Base-by-base conservation (phyloP, 2,797 vertebrate genomes). In the Echeneis naucrates region DNA sequence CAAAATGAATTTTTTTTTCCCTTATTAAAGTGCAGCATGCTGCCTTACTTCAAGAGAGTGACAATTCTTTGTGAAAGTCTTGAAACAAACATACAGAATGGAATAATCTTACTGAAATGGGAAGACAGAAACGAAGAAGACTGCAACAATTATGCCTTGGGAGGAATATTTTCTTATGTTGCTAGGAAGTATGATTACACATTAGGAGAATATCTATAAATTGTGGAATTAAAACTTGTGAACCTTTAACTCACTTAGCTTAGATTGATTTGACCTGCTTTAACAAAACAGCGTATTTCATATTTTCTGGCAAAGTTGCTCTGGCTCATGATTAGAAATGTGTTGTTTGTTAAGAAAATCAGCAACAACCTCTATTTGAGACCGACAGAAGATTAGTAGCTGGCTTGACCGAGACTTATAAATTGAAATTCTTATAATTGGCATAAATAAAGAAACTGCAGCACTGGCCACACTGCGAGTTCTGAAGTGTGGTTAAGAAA, bases 381-480 rank as follows among this genome's bases (percentile, higher is more conserved):
- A 62, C 30, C 55, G 75, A 68, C 30, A 42, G 35, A 51, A 55
- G 30, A 69, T 57, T 27, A 40, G 47, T 53, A 67, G 38, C 77
- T 69, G 54, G 55, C 27, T 35, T 58, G 23, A 64, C 21, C 54
- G 38, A 57, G 23, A 62, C 5, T 14, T 8, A 16, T 21, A 54
- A n/a, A 61, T 21, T 69, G 8, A 33, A 60, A 55, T 47, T 56
- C 62, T 38, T 16, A 73, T 23, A 72, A 77, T 59, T 47, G 0
- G 48, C 19, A 38, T 53, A 58, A 74, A 21, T 45, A 60, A 72
- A 77, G 61, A 80, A 72, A 72, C 78, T 71, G 65, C 76, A 80
- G 50, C 26, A 5, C 6, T 33, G 56, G 68, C 58, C 74, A 65
- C 72, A 75, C 57, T 50, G 47, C 4, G 63, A 76, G 72, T n/a